Evolutionary conservation across 2,113 vertebrate species (phyloP), one percentile per base, ranked within the genome.

Genomic region (Choloepus hoffmanni): DNA sequence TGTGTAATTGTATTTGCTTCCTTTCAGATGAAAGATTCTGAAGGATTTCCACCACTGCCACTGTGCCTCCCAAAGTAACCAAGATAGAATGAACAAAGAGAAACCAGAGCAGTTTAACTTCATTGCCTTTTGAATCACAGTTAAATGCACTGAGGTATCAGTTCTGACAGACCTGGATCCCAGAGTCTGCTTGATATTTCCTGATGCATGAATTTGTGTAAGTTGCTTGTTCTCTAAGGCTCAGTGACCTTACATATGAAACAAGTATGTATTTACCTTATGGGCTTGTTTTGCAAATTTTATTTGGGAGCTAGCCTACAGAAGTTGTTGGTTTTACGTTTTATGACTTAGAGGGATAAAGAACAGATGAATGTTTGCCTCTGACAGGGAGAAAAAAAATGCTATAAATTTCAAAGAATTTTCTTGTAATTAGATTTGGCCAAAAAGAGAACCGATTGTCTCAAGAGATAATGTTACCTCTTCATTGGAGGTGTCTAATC

Each of bases 351-450:
- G 67, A 82, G 2, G 5, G 12, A 55, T 78, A 67, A 88, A 84
- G 14, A 85, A 68, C 13, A 40, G 2, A 58, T 48, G 30, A 60
- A 87, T 53, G 7, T 36, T 79, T 92, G 53, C 48, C 74, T 85
- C 15, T 53, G 87, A 55, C 3, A 33, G 9, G 50, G 58, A 45
- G 4, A 76, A 87, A 40, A 3, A 11, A 5, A 33, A 60, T 48
- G 5, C 86, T 85, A 78, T 23, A 87, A 58, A 79, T 92, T 72
- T 94, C 28, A 58, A 74, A 87, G 23, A 16, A 84, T 5, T n/a
- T 94, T 60, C 23, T 95, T 68, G 23, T 77, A 55, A 89, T 94
- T 92, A 78, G 5, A 91, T 45, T 13, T 85, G 12, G 5, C 45
- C 60, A 23, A 4, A 63, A 95, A n/a, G n/a, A 87, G 6, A 93